Base-by-base conservation (phyloP, 2,113 vertebrate species). In the Sorex araneus region DNA sequence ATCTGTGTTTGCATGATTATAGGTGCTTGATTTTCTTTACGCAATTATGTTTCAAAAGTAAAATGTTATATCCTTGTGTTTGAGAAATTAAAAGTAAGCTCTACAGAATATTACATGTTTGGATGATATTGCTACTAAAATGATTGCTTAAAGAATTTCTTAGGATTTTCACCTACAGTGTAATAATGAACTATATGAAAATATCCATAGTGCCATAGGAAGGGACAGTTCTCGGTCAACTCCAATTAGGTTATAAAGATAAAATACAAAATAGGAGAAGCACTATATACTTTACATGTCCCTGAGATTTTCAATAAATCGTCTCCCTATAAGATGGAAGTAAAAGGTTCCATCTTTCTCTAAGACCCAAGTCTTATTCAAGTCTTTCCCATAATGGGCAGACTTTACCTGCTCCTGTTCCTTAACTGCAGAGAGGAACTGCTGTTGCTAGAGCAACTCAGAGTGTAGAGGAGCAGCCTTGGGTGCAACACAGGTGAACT, bases 1-100 rank as follows among this genome's bases (percentile, higher is more conserved):
- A 97, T 97, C 90, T 90, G 8, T 89, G 76, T 87, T 57, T 36
- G 30, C 84, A 70, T 87, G 67, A 87, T 73, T 89, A 18, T 47
- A 93, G 70, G n/a, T 13, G 91, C 77, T 76, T 45, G 95, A 92
- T 94, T 87, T 94, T 86, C 30, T 96, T 91, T 87, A 81, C 90
- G 9, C 18, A 85, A 91, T 43, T 19, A 67, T 71, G 70, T 85
- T 94, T 95, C 95, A 96, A 97, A 96, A 45, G 21, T 2, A 80
- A 83, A 45, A 28, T 96, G 97, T 94, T 96, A 96, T 64, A 97
- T 92, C 64, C 19, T 92, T 96, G 90, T 73, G 83, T 11, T 91
- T 95, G 94, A 93, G 96, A 97, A 95, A 85, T 73, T 90, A 74
- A 50, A 95, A 93, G 32, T 91, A 81, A 43, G 40, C 82, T 82